phyloP scores from a whole-genome alignment of 2,888 invertebrate genomes.

The Clunio marinus region DNA sequence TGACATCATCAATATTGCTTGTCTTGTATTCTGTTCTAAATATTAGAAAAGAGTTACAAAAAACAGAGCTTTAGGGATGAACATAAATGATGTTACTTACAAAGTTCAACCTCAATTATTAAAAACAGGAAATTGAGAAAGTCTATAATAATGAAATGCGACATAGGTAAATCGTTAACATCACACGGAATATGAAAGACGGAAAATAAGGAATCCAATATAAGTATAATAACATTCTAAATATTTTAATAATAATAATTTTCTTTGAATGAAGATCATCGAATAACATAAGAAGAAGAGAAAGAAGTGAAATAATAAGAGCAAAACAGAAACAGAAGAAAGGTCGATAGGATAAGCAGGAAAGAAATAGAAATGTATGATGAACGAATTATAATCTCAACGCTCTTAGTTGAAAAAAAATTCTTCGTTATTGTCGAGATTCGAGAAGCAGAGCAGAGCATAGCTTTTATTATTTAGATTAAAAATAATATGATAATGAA shows the following conservation, averaged over 20 bases:
- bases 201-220: constrained; percentile 17
- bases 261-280: neutral
- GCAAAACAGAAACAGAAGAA: neutral
- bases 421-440: neutral
- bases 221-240: constrained; percentile 26
- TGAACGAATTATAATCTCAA: neutral
- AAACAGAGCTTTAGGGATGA: too few species aligned
- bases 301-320: neutral
- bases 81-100: too few species aligned
- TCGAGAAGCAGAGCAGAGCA: neutral
- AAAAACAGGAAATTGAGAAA: too few species aligned
- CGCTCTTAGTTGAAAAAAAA: too few species aligned
- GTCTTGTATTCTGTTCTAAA: constrained; percentile 4
- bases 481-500: constrained; percentile 39
- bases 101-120: too few species aligned
- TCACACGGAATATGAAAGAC: neutral
- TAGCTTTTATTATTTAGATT: constrained; percentile 35
- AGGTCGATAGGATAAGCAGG: too few species aligned
- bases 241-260: constrained; percentile 31
- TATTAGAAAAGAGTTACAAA: constrained; percentile 10
- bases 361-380: neutral
- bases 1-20: constrained; percentile 39
- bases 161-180: neutral
- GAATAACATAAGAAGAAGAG: neutral
- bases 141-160: too few species aligned